phyloP scores from a whole-genome alignment of 2,888 invertebrate species.

The Stegophylla sp. region DNA sequence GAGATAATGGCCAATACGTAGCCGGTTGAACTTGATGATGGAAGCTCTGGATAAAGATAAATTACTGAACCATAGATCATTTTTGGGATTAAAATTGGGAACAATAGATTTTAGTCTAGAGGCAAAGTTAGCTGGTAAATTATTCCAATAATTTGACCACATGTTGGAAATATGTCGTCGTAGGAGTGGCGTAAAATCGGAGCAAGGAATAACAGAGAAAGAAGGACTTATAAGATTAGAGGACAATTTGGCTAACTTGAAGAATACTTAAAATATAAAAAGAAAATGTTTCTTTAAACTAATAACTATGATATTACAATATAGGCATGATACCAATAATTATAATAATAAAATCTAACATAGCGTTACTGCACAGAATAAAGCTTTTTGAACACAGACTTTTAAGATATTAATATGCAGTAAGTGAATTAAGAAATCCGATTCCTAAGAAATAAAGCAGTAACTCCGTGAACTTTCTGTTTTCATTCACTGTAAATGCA shows the following conservation, averaged over 20 bases:
- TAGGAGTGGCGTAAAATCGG: neutral
- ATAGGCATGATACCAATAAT: no score
- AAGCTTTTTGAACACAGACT: no score
- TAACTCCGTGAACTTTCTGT: no score
- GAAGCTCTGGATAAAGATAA: neutral
- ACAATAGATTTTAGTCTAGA: neutral
- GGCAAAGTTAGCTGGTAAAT: neutral
- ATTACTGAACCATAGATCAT: neutral
- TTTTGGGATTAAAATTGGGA: neutral
- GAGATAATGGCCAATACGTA: neutral
- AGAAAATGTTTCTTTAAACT: no score
- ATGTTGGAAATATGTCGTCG: neutral
- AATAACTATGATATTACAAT: no score
- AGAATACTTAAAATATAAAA: no score
- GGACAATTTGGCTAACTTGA: neutral
- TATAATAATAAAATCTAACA: no score
- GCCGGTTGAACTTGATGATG: neutral
- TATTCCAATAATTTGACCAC: neutral
- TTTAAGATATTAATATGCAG: no score
- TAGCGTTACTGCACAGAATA: no score
- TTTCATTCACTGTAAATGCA: no score
- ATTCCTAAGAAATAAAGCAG: no score
- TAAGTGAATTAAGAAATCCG: no score
- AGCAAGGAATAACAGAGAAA: neutral
- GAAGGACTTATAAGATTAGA: neutral